Percentiles rank a stretch among this genome's conserved stretches.
These are phyloP conservation scores for Melipona quadrifasciata DNA, from an alignment of 1,140 invertebrate genomes.

Conservation along the genomic window DNA sequence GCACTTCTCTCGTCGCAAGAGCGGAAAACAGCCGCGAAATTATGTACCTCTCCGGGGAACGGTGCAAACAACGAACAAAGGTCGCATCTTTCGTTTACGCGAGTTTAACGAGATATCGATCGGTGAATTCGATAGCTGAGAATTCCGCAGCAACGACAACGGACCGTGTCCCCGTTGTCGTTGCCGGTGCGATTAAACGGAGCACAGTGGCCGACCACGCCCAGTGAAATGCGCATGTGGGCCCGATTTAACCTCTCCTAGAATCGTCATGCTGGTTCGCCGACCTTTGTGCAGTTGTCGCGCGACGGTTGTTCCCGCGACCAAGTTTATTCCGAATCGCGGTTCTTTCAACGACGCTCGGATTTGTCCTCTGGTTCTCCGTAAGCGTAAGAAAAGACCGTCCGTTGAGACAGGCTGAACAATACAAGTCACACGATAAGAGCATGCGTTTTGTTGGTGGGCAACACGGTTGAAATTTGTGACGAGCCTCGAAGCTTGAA, in stretches of 20 bases:
- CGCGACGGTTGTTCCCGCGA: not conserved
- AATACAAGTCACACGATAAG: not conserved
- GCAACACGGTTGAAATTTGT: no score
- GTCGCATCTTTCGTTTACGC: not conserved
- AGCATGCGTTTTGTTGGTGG: not conserved
- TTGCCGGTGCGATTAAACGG: conserved; percentile 48
- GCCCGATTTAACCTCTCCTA: conserved; percentile 39
- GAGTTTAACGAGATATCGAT: conserved; percentile 33
- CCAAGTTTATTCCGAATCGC: not conserved
- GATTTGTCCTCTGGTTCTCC: not conserved
- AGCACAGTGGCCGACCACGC: conserved; percentile 40
- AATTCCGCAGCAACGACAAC: conserved; percentile 20
- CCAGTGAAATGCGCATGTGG: conserved; percentile 51
- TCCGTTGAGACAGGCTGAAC: not conserved
- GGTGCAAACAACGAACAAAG: not conserved
- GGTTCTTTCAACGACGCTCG: not conserved
- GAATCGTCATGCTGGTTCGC: conserved; percentile 22
- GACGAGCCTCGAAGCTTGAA: no score
- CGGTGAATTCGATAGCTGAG: conserved; percentile 33
- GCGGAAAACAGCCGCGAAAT: not conserved
- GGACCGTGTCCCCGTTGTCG: not conserved
- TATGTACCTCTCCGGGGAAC: not conserved
- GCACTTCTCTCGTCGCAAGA: no score
- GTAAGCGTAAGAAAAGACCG: not conserved
- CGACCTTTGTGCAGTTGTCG: conserved; percentile 4